Percentiles rank a stretch among this genome's conserved stretches.
phyloP scores from a whole-genome alignment of 2,113 vertebrate species.

The Capra hircus region DNA sequence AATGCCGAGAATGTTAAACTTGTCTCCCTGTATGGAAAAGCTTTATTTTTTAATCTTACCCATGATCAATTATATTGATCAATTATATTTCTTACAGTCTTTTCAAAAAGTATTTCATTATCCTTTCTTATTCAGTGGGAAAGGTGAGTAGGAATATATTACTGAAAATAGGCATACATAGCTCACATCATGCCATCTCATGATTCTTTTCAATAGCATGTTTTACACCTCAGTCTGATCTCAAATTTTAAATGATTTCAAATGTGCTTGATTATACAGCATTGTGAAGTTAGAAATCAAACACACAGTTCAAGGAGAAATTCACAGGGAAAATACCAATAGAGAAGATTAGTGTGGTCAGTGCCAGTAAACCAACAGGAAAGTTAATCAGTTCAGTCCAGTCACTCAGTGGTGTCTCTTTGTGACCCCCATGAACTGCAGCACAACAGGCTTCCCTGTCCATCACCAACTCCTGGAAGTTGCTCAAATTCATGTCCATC shows the following conservation, averaged over 20 bases:
- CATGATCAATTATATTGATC: neutral
- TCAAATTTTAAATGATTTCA: conserved; percentile 49
- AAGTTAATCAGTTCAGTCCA: neutral
- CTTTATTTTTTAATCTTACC: neutral
- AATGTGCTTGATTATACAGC: neutral
- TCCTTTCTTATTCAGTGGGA: neutral
- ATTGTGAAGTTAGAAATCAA: conserved; percentile 31
- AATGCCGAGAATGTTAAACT: neutral
- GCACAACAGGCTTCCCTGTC: neutral
- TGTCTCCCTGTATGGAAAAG: neutral
- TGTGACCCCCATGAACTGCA: neutral
- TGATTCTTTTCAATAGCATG: conserved; percentile 45
- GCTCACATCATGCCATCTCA: neutral
- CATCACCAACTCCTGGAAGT: neutral
- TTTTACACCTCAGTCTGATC: conserved; percentile 25
- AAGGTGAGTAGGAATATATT: neutral
- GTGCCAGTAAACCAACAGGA: conserved; percentile 33
- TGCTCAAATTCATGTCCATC: neutral
- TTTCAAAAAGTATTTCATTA: neutral
- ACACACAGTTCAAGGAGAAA: neutral
- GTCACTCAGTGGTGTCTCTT: neutral
- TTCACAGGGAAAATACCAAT: conserved; percentile 40
- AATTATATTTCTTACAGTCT: neutral
- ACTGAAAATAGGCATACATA: neutral
- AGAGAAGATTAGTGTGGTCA: conserved; percentile 63